These are phyloP conservation scores for Pyrrhopygopsis socrates DNA, from an alignment of 2,888 invertebrate genomes.

Conservation along the genomic window DNA sequence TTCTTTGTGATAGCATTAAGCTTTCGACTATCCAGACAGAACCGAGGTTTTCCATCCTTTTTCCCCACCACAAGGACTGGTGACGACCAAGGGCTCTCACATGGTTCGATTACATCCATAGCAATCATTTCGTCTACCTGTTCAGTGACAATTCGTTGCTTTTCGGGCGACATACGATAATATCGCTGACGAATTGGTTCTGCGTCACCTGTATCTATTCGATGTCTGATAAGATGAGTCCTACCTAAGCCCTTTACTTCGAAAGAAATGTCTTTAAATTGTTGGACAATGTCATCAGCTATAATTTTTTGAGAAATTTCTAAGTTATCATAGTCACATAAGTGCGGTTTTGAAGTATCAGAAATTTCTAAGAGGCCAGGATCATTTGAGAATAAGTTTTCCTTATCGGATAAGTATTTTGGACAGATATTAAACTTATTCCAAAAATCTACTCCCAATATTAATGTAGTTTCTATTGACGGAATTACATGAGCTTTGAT, in stretches of 20 bases:
- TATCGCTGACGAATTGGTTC: conserved; percentile 71
- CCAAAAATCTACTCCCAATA: conserved; percentile 75
- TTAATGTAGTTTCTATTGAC: conserved; percentile 31
- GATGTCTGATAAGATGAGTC: conserved; percentile 72
- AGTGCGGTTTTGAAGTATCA: not conserved
- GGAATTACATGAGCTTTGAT: conserved; percentile 63
- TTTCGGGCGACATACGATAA: conserved; percentile 77
- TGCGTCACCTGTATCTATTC: conserved; percentile 74
- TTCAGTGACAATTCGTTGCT: conserved; percentile 64
- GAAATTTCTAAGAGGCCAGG: not conserved
- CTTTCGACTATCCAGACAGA: conserved; percentile 77
- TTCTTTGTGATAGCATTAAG: conserved; percentile 68
- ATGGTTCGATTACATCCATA: conserved; percentile 34
- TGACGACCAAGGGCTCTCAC: conserved; percentile 74
- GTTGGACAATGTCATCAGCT: conserved; percentile 64
- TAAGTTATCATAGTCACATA: not conserved
- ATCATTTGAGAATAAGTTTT: not conserved
- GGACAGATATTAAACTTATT: conserved; percentile 60
- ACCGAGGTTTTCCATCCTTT: conserved; percentile 58
- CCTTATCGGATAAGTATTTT: not conserved
- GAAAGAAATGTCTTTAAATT: conserved; percentile 68
- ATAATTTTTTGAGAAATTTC: conserved; percentile 24
- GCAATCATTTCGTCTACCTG: conserved; percentile 77
- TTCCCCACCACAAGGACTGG: conserved; percentile 71
- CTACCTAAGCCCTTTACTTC: conserved; percentile 72